Percentiles rank a stretch among this genome's conserved stretches.
Evolutionary conservation across 2,797 vertebrate species (phyloP).

Genomic region (Channa striata): DNA sequence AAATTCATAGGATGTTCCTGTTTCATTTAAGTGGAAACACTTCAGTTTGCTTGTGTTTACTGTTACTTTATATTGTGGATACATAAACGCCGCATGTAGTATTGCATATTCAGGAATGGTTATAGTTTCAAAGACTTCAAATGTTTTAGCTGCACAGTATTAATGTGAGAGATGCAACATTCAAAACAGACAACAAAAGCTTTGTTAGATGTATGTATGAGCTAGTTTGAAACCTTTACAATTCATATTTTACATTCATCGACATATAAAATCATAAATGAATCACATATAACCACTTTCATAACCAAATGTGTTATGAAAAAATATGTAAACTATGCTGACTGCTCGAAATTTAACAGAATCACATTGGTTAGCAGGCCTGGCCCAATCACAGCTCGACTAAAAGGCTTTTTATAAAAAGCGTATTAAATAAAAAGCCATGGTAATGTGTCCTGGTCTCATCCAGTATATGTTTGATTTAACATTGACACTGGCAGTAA

Average conservation of each 20-base stretch:
- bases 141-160: too few relatives aligned
- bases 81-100: not conserved
- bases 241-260: conserved; percentile 8
- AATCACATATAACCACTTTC: not conserved
- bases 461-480: not conserved
- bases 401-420: too few relatives aligned
- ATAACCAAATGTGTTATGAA: not conserved
- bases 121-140: not conserved
- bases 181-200: not conserved
- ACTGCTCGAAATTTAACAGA: not conserved
- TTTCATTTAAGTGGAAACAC: conserved; percentile 17
- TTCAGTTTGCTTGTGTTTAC: conserved; percentile 1
- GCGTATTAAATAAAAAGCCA: too few relatives aligned
- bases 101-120: not conserved
- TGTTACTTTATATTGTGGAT: conserved; percentile 1
- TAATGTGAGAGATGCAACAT: not conserved
- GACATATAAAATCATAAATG: not conserved
- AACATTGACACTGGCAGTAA: not conserved
- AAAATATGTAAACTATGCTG: not conserved
- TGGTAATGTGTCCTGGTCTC: not conserved
- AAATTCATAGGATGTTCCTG: conserved; percentile 18
- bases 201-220: not conserved
- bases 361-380: not conserved
- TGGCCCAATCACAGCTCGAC: conserved; percentile 11
- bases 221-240: not conserved